phyloP scores from a whole-genome alignment of 2,888 invertebrate species.

The Chrysotoxum bicinctum region DNA sequence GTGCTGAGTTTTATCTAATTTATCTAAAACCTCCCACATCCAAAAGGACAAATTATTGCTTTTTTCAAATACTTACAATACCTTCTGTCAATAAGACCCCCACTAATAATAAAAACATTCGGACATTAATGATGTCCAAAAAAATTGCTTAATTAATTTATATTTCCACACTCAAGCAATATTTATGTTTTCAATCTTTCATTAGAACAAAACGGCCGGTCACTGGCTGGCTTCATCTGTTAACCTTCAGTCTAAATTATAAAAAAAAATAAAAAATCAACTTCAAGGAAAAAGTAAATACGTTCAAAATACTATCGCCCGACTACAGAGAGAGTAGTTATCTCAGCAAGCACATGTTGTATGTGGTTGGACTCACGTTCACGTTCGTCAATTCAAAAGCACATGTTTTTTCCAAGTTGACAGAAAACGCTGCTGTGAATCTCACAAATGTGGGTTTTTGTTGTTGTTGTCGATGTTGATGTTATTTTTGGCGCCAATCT shows the following conservation, averaged over 20 bases:
- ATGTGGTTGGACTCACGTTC: conserved; percentile 1
- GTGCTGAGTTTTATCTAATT: no score
- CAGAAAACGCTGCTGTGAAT: conserved; percentile 10
- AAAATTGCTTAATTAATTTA: conserved; percentile 8
- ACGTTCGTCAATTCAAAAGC: conserved; percentile 17
- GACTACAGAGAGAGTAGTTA: not conserved
- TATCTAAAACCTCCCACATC: not conserved
- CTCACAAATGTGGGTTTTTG: not conserved
- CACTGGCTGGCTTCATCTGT: not conserved
- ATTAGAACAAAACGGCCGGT: not conserved
- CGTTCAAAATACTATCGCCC: conserved; percentile 1
- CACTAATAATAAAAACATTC: not conserved
- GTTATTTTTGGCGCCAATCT: conserved; percentile 48
- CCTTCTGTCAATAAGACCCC: not conserved
- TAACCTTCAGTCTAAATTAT: not conserved
- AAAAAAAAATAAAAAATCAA: conserved; percentile 8
- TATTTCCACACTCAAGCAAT: not conserved
- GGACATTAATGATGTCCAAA: not conserved
- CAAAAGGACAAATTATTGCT: not conserved
- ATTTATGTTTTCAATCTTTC: conserved; percentile 19
- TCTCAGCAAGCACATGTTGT: conserved; percentile 12
- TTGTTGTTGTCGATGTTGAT: not conserved
- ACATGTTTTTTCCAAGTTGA: conserved; percentile 32
- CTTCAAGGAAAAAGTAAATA: conserved; percentile 15
- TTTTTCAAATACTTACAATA: not conserved